Percentiles rank a stretch among this genome's conserved stretches.
These are phyloP conservation scores for mouse (Mus musculus) DNA, from an alignment of 2,113 vertebrate genomes.

Conservation along the genomic window GRCm39 chr9:119132501-119133000, in stretches of 20 bases:
- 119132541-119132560: background rate
- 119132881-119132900: background rate
- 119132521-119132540: background rate
- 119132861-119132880: background rate
- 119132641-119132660: background rate
- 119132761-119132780: background rate
- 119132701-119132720: background rate
- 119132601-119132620: background rate
- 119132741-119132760: background rate
- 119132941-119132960: background rate
- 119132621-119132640: background rate
- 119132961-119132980: background rate
- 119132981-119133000: background rate
- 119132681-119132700: background rate
- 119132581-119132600: background rate
- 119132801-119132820: background rate
- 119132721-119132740: background rate
- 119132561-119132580: background rate
- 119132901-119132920: background rate
- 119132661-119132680: background rate
- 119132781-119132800: background rate
- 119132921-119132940: background rate
- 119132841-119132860: background rate
- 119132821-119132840: background rate
- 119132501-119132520: background rate